Base-by-base conservation (phyloP, 37 sponge, comb jelly and placozoan genomes). In the Aplysina aerophoba region DNA sequence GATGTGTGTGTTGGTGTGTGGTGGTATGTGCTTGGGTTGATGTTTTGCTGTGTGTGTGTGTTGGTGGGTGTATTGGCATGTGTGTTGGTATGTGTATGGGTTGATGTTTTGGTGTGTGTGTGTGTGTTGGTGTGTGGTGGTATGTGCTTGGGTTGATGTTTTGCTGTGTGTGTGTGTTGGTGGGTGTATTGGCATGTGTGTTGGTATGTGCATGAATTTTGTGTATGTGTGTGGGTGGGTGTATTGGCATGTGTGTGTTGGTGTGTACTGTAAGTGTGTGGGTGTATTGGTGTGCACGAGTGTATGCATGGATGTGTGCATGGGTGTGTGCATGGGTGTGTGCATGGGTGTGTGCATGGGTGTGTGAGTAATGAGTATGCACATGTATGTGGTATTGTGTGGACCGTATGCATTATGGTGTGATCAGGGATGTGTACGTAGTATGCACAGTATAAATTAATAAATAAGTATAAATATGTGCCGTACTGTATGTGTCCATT, bases 41-140 rank as follows among this genome's bases (percentile, higher is more conserved):
- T 50, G 24, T 80, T 40, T 55, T n/a, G 14, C 58, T 36, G 58
- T 59, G 57, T 81, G 81, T 56, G 17, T 59, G 54, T 81, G 54
- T 54, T 61, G 14, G 37, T 57, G 57, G 16, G 21, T 54, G 54
- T 81, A 36, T 35, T 14, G 11, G 57, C 58, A 24, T 59, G 27
- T 35, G 81, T 36, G 58, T 59, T 25, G 56, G 81, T 56, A 35
- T 69, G 34, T 69, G 71, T 69, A 6, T 69, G 71, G n/a, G n/a
- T n/a, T n/a, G n/a, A n/a, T 73, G 39, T 35, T 8, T 73, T 54
- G 24, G 55, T 77, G 79, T 69, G 54, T 35, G 37, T 57, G 57
- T 81, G 22, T 59, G 59, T 35, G 81, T 28, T 27, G 21, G 54
- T 80, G 80, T 50, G 33, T 55, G 13, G 44, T 40, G 39, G 80